These are phyloP conservation scores for Gnatocerus cornutus DNA, from an alignment of 2,888 invertebrate genomes.

Conservation along the genomic window DNA sequence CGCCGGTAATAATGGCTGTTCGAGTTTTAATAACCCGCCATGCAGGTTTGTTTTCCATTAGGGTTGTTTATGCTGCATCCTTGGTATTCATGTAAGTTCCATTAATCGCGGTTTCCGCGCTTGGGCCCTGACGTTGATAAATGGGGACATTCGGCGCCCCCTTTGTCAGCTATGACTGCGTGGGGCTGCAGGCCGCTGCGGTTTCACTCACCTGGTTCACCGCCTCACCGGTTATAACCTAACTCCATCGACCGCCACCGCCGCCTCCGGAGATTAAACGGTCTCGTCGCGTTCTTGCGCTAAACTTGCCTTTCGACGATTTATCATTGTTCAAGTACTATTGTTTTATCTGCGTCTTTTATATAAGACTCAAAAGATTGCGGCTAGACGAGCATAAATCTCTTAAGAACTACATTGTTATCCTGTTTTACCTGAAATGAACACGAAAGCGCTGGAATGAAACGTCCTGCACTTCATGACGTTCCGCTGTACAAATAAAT, in stretches of 20 bases:
- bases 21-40: conserved; percentile 60
- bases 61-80: conserved; percentile 66
- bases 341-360: conserved; percentile 58
- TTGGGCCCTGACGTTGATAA: conserved; percentile 65
- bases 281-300: conserved; percentile 57
- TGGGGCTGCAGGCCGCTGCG: conserved; percentile 48
- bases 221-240: conserved; percentile 30
- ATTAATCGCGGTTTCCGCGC: conserved; percentile 66
- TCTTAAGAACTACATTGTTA: conserved; percentile 47
- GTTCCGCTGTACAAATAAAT: conserved; percentile 8
- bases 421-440: conserved; percentile 39
- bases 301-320: conserved; percentile 58
- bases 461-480: conserved; percentile 13
- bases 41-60: conserved; percentile 66
- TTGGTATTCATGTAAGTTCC: conserved; percentile 68
- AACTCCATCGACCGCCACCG: conserved; percentile 25
- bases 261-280: conserved; percentile 55
- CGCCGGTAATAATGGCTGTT: conserved; percentile 58
- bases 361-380: conserved; percentile 53
- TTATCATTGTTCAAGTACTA: conserved; percentile 62
- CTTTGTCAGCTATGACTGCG: conserved; percentile 61
- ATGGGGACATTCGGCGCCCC: conserved; percentile 61
- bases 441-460: conserved; percentile 7
- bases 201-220: conserved; percentile 47
- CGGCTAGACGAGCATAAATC: conserved; percentile 46